phyloP scores from a whole-genome alignment of 2,888 invertebrate species.

The Pristionchus maxplancki region DNA sequence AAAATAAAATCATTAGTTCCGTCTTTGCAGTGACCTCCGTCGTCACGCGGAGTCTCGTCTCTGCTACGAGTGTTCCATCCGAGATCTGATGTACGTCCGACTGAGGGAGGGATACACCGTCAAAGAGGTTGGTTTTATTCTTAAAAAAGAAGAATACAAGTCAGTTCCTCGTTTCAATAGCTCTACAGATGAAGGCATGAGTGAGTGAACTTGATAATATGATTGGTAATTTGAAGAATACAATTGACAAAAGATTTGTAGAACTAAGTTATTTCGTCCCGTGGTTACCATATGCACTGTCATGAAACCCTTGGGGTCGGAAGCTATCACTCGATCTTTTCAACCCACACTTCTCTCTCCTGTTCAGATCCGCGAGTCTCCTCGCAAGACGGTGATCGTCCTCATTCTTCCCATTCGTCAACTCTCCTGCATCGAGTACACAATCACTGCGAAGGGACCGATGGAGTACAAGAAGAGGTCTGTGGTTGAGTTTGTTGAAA shows the following conservation, averaged over 20 bases:
- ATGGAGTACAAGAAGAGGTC: constrained; percentile 34
- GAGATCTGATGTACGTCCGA: constrained; percentile 85
- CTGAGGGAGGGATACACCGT: constrained; percentile 87
- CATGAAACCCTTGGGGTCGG: too few relatives aligned
- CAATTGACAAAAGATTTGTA: too few relatives aligned
- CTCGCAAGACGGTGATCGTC: constrained; percentile 75
- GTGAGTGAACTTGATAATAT: too few relatives aligned
- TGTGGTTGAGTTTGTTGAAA: not conserved
- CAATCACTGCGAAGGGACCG: constrained; percentile 79
- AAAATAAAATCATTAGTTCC: not conserved
- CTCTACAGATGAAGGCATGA: too few relatives aligned
- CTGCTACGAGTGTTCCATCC: constrained; percentile 79
- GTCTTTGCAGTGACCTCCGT: constrained; percentile 49
- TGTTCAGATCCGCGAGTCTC: constrained; percentile 77
- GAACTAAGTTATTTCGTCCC: too few relatives aligned
- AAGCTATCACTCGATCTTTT: too few relatives aligned
- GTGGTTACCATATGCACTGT: too few relatives aligned
- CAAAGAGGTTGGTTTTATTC: constrained; percentile 74
- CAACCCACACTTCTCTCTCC: constrained; percentile 54
- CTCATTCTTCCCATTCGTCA: constrained; percentile 84
- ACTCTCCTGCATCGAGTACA: constrained; percentile 85
- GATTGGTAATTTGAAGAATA: too few relatives aligned
- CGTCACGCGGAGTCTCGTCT: constrained; percentile 56
- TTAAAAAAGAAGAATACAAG: too few relatives aligned
- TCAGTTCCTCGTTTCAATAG: too few relatives aligned